Conservation (phyloP, 2,888 invertebrate species). For the Ceraclea dissimilis region DNA sequence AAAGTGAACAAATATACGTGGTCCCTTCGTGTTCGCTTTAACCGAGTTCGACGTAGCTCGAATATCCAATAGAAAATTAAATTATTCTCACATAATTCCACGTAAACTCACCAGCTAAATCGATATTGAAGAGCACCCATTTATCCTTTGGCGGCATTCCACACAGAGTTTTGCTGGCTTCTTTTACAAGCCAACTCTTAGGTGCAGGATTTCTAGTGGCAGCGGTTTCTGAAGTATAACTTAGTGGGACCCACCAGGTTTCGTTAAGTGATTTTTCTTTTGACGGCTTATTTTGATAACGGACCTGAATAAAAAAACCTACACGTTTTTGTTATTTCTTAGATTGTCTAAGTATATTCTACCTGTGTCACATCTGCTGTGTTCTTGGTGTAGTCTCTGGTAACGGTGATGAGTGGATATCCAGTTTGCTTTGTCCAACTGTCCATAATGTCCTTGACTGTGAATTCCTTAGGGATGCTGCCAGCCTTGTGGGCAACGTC, state of each 20-base stretch:
- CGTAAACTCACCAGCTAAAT: conserved; percentile 56
- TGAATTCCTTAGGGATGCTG: conserved; percentile 2
- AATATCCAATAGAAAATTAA: too few relatives aligned
- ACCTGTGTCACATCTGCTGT: conserved; percentile 14
- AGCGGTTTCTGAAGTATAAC: conserved; percentile 38
- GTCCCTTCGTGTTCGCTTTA: too few relatives aligned
- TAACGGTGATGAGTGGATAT: conserved; percentile 13
- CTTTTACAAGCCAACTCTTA: conserved; percentile 5
- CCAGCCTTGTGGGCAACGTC: conserved; percentile 10
- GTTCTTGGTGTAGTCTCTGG: conserved; percentile 12
- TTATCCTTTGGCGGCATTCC: conserved; percentile 4
- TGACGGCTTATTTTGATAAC: neutral
- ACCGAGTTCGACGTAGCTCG: too few relatives aligned
- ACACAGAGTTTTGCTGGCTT: neutral
- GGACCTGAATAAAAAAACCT: neutral
- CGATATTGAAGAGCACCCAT: conserved; percentile 68
- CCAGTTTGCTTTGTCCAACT: conserved; percentile 19
- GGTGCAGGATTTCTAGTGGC: neutral
- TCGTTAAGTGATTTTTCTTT: neutral
- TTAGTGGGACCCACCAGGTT: conserved; percentile 59
- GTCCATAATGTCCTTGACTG: conserved; percentile 18
- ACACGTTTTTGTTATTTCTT: too few relatives aligned
- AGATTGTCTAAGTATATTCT: neutral
- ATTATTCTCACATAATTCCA: too few relatives aligned
- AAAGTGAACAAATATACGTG: too few relatives aligned